phyloP scores from a whole-genome alignment of 1,140 invertebrate genomes.

The Brachionus rubens region DNA sequence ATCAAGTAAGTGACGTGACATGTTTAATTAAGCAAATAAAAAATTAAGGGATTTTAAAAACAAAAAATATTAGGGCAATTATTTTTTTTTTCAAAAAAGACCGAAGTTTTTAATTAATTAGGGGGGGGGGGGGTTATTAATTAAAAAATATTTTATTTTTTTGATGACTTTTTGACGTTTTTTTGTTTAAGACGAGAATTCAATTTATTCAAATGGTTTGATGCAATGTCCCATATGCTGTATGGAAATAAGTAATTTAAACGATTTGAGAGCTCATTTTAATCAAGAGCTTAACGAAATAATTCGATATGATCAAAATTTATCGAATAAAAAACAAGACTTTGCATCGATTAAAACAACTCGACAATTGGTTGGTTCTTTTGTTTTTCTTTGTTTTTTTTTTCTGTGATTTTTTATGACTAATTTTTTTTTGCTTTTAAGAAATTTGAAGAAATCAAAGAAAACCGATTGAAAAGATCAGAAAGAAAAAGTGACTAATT shows the following conservation, averaged over 20 bases:
- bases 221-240: constrained; percentile 19
- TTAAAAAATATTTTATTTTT: background rate
- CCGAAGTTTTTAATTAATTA: too few relatives aligned
- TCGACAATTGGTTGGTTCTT: background rate
- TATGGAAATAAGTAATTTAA: background rate
- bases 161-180: constrained; percentile 29
- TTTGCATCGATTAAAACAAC: background rate
- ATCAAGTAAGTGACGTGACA: constrained; percentile 2
- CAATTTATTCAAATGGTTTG: constrained; percentile 32
- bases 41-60: constrained; percentile 19
- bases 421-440: constrained; percentile 4
- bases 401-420: background rate
- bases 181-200: constrained; percentile 20
- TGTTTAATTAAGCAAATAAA: constrained; percentile 19
- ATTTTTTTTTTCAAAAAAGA: too few relatives aligned
- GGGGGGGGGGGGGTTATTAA: background rate
- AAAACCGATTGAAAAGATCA: constrained; percentile 11
- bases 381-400: background rate
- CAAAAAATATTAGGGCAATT: too few relatives aligned
- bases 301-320: background rate
- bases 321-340: background rate
- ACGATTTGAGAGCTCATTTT: constrained; percentile 9
- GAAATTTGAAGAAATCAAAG: constrained; percentile 16
- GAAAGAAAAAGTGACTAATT: constrained; percentile 8
- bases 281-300: background rate